A percentile compares a stretch with the other conserved stretches of the same genome.
Conservation (phyloP, 30 jellyfish, hydroid and myxozoan species). For the Rhopilema esculentum region DNA sequence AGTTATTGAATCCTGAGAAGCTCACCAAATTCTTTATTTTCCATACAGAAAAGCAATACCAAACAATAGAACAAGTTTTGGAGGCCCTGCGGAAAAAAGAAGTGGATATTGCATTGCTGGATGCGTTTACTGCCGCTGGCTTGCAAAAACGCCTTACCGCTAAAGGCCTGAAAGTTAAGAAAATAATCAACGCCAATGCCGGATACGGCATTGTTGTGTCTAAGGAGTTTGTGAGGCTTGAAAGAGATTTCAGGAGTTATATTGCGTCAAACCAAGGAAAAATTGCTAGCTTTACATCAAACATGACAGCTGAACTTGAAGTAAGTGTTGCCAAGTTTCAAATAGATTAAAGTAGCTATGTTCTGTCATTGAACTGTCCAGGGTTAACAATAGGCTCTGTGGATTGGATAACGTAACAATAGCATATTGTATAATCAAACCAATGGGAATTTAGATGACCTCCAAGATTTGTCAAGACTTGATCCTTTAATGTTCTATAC, state of each 20-base stretch:
- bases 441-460: no score
- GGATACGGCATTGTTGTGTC: conserved; percentile 69
- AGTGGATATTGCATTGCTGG: conserved; percentile 48
- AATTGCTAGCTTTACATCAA: conserved; percentile 39
- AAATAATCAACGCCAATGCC: conserved; percentile 37
- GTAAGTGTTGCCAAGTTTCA: conserved; percentile 10
- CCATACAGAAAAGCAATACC: conserved; percentile 45
- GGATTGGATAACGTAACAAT: not conserved
- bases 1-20: no score
- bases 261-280: conserved; percentile 44
- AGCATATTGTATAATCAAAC: not conserved
- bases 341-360: not conserved
- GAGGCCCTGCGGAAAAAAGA: conserved; percentile 36
- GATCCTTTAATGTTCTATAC: no score
- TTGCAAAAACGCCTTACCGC: not conserved
- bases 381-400: not conserved
- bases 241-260: conserved; percentile 56
- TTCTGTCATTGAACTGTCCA: not conserved
- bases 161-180: conserved; percentile 26
- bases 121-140: conserved; percentile 59
- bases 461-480: no score
- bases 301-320: conserved; percentile 35
- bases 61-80: conserved; percentile 31
- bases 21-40: not conserved
- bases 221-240: conserved; percentile 54